A percentile compares a stretch with the other conserved stretches of the same genome.
Conservation (phyloP, 2,888 invertebrate species). For the Tachina lurida region DNA sequence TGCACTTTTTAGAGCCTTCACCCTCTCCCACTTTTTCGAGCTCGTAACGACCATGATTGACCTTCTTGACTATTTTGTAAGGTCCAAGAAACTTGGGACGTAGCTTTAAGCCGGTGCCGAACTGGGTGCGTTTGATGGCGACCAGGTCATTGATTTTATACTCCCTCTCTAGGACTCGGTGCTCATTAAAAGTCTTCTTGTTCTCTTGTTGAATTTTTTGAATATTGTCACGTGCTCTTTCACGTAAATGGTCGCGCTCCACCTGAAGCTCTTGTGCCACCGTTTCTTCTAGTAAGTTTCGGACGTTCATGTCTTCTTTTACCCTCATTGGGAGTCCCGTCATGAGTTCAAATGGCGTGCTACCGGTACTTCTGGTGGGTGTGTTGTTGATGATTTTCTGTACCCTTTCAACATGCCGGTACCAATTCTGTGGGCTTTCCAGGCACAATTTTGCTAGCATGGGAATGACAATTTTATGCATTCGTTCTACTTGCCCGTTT, state of each 20-base stretch:
- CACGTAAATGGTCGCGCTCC: neutral
- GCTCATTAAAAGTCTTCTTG: too few species aligned
- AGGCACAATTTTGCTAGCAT: too few species aligned
- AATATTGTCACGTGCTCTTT: constrained; percentile 3
- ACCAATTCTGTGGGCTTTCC: too few species aligned
- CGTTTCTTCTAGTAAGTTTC: neutral
- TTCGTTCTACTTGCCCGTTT: too few species aligned
- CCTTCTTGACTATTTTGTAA: too few species aligned
- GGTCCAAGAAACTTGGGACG: constrained; percentile 38
- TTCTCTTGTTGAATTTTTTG: constrained; percentile 16
- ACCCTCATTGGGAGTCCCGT: neutral
- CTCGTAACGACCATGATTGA: constrained; percentile 9
- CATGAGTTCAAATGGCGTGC: neutral
- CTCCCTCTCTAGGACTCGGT: too few species aligned
- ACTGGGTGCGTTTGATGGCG: neutral
- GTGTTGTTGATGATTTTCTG: too few species aligned
- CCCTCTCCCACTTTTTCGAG: neutral
- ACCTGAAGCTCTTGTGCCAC: neutral
- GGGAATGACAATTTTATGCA: too few species aligned
- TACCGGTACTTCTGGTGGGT: too few species aligned
- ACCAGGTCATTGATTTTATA: neutral
- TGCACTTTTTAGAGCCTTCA: constrained; percentile 29
- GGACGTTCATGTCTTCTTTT: neutral
- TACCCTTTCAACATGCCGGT: too few species aligned
- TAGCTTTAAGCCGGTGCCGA: constrained; percentile 18